Percentiles rank a stretch among this genome's conserved stretches.
phyloP scores from a whole-genome alignment of 2,797 vertebrate species.

The Alcedo atthis region DNA sequence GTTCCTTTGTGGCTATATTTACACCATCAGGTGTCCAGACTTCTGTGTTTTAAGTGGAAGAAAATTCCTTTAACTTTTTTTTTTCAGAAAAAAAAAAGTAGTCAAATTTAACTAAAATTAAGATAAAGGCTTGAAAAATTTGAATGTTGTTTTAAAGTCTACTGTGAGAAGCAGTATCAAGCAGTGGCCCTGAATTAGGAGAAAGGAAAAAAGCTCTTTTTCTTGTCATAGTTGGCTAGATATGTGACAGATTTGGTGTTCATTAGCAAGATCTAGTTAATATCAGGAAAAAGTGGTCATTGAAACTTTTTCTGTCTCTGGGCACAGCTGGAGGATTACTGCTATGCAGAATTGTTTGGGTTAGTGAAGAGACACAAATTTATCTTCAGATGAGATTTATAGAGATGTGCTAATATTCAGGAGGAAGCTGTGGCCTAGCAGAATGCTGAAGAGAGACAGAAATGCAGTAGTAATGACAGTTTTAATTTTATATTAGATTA shows the following conservation, averaged over 20 bases:
- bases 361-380: neutral
- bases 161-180: rapidly evolving
- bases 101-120: neutral
- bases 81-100: neutral
- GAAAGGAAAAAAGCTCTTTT: neutral
- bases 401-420: neutral
- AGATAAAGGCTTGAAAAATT: neutral
- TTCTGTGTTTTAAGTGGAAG: neutral
- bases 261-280: neutral
- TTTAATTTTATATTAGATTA: slow-evolving; percentile 21
- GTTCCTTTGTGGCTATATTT: neutral
- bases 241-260: neutral
- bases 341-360: neutral
- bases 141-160: neutral
- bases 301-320: neutral
- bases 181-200: neutral
- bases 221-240: neutral
- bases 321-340: neutral
- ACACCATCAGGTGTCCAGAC: neutral
- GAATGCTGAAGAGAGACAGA: neutral
- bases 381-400: neutral
- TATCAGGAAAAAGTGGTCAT: neutral
- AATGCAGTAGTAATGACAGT: slow-evolving; percentile 6
- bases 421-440: neutral
- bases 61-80: neutral